Conservation (phyloP, 1,140 invertebrate species). For the Drosophila navojoa region DNA sequence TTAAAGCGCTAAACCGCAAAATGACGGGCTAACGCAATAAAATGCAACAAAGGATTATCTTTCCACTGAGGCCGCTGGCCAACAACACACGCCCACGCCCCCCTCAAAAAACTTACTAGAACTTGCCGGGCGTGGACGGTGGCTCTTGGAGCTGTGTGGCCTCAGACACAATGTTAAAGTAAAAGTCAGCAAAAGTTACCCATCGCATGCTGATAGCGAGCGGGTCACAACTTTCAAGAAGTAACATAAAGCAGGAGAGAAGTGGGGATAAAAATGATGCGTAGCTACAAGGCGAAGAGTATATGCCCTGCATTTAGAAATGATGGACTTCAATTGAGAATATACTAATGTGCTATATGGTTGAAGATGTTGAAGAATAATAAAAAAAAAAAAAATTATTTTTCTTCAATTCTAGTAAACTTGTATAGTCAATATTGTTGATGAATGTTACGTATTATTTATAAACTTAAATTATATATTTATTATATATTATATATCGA, state of each 20-base stretch:
- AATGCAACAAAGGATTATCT: conserved; percentile 77
- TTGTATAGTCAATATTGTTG: too few relatives aligned
- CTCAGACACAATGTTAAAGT: conserved; percentile 32
- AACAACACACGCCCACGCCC: background rate
- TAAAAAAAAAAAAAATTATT: too few relatives aligned
- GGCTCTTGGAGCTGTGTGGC: background rate
- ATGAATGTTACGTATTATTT: too few relatives aligned
- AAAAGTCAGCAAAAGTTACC: conserved; percentile 69
- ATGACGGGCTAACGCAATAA: conserved; percentile 68
- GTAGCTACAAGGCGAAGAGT: background rate
- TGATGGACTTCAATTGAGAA: too few relatives aligned
- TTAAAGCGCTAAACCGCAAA: conserved; percentile 69
- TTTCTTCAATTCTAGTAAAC: too few relatives aligned
- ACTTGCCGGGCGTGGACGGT: conserved; percentile 10
- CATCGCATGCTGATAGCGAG: conserved; percentile 60
- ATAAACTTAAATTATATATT: too few relatives aligned
- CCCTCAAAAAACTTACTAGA: conserved; percentile 53
- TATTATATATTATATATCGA: too few relatives aligned
- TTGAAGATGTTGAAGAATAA: too few relatives aligned
- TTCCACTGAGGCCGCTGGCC: conserved; percentile 20
- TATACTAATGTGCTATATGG: too few relatives aligned
- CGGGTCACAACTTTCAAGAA: conserved; percentile 60
- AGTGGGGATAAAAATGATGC: background rate
- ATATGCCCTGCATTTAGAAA: background rate
- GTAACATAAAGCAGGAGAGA: conserved; percentile 22